Base-by-base conservation (phyloP, 1,140 invertebrate species). In the Phocides pigmalion region DNA sequence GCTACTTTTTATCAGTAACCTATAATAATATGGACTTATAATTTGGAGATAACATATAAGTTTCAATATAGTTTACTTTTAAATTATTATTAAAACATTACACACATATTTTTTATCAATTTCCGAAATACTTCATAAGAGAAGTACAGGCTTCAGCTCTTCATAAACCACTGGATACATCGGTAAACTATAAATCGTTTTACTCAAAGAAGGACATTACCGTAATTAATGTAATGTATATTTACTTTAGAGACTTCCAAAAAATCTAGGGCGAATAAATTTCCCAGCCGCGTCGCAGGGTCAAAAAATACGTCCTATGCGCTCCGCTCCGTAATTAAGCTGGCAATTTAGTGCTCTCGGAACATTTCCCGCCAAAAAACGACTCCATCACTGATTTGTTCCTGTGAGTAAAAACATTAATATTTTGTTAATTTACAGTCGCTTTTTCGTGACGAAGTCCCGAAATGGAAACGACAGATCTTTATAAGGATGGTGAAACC, bases 241-340 rank as follows among this genome's bases (percentile, higher is more conserved):
- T 47, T 20, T 22, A 47, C 20, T 47, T 25, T 47, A 47, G 46
- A 47, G 14, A 47, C 20, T 47, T 47, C 4, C 42, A 47, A 47
- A 47, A 47, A 47, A 4, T 22, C 8, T 20, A 47, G 12, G 44
- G 1, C 44, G 19, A 5, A n/a, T 47, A 47, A 47, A 22, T 4
- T 14, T 25, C 4, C 12, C 19, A 4, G 20, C 9, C 9, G 44
- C 4, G 3, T 47, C 44, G 12, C 16, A 25, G 19, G 20, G 14
- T 14, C 19, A 20, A 47, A 44, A 47, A 47, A 25, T 47, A 12
- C n/a, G 44, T 47, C 20, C 19, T 6, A 42, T 15, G 16, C 41
- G 41, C 44, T 14, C n/a, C 20, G 19, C 17, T 20, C n/a, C 20
- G 19, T 44, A 44, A 44, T 44, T 44, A 44, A 44, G 41, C 6